Evolutionary conservation across 1,140 invertebrate species (phyloP), one percentile per base, ranked within the genome.

Genomic region (Brachionus paranguensis): DNA sequence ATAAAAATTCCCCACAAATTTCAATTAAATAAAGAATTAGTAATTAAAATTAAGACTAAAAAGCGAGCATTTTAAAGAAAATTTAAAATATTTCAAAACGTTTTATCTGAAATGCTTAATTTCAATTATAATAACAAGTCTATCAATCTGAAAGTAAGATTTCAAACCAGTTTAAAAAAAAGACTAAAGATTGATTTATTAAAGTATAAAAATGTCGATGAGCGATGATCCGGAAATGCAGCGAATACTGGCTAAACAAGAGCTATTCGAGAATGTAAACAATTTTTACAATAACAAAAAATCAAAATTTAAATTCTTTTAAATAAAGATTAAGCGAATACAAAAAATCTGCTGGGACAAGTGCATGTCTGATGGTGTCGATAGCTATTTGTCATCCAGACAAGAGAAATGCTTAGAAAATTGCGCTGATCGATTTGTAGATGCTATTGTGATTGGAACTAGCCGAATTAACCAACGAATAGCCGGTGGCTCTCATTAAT

Each of bases 261-360:
- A 81, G 37, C 33, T 81, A 12, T 81, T 64, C n/a, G 53, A 81
- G 37, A 81, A 81, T 64, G 78, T 81, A 64, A 81, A n/a, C n/a
- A 37, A n/a, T 12, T 33, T 45, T 81, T 5, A 27, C 33, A 37
- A 37, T 29, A 29, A 29, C 0, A 1, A n/a, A 8, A 14, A 60
- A 8, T 7, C 33, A 20, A 64, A 64, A 29, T 81, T 37, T 41
- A n/a, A 17, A 12, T 53, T 37, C 17, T 43, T 33, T 64, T 45
- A 43, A 37, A 47, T 76, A 3, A 64, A 81, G 78, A 81, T 81
- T 6, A 64, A 60, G 64, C n/a, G 78, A 43, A 81, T 81, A 37
- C 78, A 81, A 81, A 81, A 68, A 41, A 45, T 81, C 17, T 81
- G 78, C 78, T 81, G 78, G 78, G 78, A 81, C 45, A 81, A 81